Evolutionary conservation across 2,797 vertebrate species (phyloP).

Genomic region (Catharus ustulatus): DNA sequence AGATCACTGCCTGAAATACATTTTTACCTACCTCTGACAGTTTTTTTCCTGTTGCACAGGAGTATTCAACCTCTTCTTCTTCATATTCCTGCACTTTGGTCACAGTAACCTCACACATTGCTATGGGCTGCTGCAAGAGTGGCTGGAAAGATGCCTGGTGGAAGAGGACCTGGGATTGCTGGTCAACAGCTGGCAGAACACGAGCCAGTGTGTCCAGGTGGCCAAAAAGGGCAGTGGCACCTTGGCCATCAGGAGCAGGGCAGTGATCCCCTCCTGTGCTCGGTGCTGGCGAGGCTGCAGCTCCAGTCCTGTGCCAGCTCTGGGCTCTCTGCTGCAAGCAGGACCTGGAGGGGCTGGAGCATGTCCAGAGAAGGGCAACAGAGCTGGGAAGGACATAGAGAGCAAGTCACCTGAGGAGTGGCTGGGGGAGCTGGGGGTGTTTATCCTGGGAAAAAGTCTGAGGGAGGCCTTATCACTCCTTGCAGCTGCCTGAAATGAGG

Average conservation of each 20-base stretch:
- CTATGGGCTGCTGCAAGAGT: not conserved
- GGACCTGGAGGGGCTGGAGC: not conserved
- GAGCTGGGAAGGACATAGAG: not conserved
- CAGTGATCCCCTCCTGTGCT: not conserved
- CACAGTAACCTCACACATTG: not conserved
- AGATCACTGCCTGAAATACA: not conserved
- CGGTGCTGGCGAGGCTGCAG: rapidly evolving
- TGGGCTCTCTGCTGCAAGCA: not conserved
- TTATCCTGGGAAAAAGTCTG: not conserved
- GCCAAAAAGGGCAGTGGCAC: not conserved
- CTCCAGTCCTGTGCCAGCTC: not conserved
- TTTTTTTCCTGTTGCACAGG: not conserved
- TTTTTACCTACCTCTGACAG: not conserved
- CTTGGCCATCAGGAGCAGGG: not conserved
- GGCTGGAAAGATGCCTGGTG: not conserved
- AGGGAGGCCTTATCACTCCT: not conserved
- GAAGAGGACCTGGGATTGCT: not conserved
- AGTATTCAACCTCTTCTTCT: not conserved
- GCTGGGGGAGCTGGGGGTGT: not conserved
- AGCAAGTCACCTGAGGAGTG: not conserved
- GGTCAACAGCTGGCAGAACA: not conserved
- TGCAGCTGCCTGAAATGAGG: not conserved
- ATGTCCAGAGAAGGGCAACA: not conserved
- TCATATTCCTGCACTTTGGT: not conserved
- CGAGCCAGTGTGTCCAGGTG: rapidly evolving